Percentiles rank a stretch among this genome's conserved stretches.
These are phyloP conservation scores for Myopa testacea DNA, from an alignment of 2,888 invertebrate genomes.

Conservation along the genomic window DNA sequence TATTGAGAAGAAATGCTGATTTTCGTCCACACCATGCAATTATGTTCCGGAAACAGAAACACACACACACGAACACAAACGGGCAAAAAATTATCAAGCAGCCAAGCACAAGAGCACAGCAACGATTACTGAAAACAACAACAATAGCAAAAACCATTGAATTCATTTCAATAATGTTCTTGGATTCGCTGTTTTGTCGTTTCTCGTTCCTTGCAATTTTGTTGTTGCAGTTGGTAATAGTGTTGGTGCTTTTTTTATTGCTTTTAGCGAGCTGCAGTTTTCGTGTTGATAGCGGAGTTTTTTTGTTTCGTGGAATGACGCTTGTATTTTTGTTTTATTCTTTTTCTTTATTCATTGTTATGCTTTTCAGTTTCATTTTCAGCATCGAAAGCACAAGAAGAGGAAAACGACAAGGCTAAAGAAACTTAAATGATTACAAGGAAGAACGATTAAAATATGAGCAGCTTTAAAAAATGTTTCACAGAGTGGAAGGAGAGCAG, in stretches of 20 bases:
- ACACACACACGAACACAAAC: neutral
- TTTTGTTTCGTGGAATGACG: neutral
- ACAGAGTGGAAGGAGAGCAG: neutral
- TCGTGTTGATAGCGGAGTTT: neutral
- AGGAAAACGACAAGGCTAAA: neutral
- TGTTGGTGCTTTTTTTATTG: neutral
- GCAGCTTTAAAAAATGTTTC: neutral
- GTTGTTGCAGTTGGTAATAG: neutral
- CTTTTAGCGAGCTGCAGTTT: neutral
- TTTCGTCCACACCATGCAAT: too few species aligned
- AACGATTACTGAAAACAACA: neutral
- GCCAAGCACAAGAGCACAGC: neutral
- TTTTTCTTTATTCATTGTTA: neutral
- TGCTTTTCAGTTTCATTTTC: neutral
- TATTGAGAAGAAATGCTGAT: too few species aligned
- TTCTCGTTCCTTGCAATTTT: slow-evolving; percentile 1
- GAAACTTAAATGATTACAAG: neutral
- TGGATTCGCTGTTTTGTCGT: neutral
- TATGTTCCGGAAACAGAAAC: neutral
- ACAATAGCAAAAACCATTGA: neutral
- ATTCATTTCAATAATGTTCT: neutral
- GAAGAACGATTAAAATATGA: neutral
- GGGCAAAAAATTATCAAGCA: neutral
- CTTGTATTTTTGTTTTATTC: neutral
- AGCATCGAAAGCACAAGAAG: slow-evolving; percentile 12